Conservation (phyloP, 2,113 vertebrate species). For the Tyto alba region DNA sequence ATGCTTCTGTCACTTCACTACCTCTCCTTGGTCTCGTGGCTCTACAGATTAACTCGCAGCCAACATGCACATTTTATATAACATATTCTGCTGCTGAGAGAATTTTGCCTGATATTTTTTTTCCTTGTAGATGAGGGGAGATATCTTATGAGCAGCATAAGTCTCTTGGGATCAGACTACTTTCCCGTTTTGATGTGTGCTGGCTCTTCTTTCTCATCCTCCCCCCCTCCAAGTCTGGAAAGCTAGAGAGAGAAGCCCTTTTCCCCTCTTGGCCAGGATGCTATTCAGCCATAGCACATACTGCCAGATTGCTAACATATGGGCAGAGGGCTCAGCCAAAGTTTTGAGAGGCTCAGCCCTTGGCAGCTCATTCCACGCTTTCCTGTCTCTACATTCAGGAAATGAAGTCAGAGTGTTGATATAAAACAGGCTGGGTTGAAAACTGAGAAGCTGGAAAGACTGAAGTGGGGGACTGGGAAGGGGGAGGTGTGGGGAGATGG, state of each 20-base stretch:
- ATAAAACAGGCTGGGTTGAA: constrained; percentile 65
- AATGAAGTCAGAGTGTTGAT: constrained; percentile 79
- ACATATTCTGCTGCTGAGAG: background rate
- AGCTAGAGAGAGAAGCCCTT: constrained; percentile 1
- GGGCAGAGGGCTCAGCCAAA: constrained; percentile 56
- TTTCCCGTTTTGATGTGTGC: background rate
- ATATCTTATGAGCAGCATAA: background rate
- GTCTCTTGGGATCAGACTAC: background rate
- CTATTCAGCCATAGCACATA: constrained; percentile 31
- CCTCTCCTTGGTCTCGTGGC: background rate
- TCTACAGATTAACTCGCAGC: background rate
- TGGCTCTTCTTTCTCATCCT: background rate
- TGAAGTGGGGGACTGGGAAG: background rate
- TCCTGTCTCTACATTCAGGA: constrained; percentile 71
- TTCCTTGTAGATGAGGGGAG: background rate
- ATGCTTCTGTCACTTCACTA: background rate
- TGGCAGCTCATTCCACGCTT: constrained; percentile 42
- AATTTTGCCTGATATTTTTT: background rate
- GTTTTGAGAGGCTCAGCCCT: constrained; percentile 65
- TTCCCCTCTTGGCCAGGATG: constrained; percentile 40
- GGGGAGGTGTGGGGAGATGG: background rate
- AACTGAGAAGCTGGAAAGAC: constrained; percentile 51
- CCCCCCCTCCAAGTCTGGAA: background rate
- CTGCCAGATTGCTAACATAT: constrained; percentile 71
- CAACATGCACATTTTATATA: background rate